Evolutionary conservation across 2,113 vertebrate species (phyloP).

Genomic region (Brachypodius melanocephalos): DNA sequence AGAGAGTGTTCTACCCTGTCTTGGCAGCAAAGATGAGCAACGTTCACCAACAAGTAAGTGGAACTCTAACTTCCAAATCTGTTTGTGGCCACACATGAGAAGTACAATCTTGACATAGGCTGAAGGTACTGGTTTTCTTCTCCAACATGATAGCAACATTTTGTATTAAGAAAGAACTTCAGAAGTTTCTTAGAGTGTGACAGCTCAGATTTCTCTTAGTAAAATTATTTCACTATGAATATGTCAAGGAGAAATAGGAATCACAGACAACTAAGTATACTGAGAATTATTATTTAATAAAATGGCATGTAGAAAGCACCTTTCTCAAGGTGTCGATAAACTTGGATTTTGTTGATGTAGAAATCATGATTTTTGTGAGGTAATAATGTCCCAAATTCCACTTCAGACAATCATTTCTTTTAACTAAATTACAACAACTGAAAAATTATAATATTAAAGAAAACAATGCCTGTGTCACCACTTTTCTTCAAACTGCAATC

Average conservation of each 20-base stretch:
- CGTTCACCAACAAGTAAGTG: background rate
- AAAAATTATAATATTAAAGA: background rate
- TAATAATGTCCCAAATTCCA: background rate
- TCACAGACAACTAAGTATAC: background rate
- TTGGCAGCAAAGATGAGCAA: background rate
- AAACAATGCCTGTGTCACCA: background rate
- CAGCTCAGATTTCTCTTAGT: background rate
- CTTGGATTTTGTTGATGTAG: background rate
- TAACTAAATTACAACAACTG: background rate
- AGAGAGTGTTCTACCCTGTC: background rate
- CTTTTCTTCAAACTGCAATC: background rate
- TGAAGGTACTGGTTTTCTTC: background rate
- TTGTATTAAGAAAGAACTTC: background rate
- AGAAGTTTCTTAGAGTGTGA: background rate
- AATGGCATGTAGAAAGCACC: background rate
- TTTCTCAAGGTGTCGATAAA: background rate
- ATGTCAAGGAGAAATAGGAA: background rate
- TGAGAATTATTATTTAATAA: background rate
- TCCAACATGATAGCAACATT: background rate
- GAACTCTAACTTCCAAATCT: background rate
- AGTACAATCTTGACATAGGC: background rate
- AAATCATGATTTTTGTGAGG: background rate
- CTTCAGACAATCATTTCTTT: background rate
- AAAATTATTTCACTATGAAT: background rate
- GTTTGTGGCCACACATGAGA: background rate